Evolutionary conservation across 2,797 vertebrate species (phyloP).

Genomic region (Sardinella longiceps): DNA sequence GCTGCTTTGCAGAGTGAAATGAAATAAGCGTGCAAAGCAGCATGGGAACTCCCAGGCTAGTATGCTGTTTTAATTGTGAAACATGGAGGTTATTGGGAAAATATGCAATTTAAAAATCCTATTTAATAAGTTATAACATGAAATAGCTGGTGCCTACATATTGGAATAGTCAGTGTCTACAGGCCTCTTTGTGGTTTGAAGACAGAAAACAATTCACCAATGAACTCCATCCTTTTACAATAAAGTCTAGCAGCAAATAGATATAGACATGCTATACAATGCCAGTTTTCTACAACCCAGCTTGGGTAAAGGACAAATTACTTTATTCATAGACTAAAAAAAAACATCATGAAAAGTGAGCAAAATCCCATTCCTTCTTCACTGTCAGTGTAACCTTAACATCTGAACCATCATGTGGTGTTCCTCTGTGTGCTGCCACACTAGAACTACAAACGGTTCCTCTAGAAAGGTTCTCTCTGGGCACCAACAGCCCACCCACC

Average conservation of each 20-base stretch:
- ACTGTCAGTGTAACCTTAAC: not conserved
- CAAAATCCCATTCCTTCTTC: not conserved
- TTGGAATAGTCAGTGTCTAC: no score
- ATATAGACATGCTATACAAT: no score
- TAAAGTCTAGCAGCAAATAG: no score
- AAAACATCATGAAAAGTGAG: not conserved
- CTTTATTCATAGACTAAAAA: not conserved
- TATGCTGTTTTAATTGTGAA: no score
- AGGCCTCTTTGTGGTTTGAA: no score
- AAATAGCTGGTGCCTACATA: no score
- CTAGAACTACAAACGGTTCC: not conserved
- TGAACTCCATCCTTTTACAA: no score
- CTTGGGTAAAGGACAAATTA: not conserved
- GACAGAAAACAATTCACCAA: not conserved
- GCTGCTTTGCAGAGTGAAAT: no score
- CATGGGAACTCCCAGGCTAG: no score
- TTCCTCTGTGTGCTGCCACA: not conserved
- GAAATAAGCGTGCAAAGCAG: no score
- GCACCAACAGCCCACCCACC: conserved; percentile 63
- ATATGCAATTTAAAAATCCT: not conserved
- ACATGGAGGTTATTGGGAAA: no score
- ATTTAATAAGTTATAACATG: no score
- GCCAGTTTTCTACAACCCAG: not conserved
- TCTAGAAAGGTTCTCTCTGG: not conserved
- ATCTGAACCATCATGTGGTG: not conserved